phyloP scores from a whole-genome alignment of 2,888 invertebrate species.

The Idaea straminata region DNA sequence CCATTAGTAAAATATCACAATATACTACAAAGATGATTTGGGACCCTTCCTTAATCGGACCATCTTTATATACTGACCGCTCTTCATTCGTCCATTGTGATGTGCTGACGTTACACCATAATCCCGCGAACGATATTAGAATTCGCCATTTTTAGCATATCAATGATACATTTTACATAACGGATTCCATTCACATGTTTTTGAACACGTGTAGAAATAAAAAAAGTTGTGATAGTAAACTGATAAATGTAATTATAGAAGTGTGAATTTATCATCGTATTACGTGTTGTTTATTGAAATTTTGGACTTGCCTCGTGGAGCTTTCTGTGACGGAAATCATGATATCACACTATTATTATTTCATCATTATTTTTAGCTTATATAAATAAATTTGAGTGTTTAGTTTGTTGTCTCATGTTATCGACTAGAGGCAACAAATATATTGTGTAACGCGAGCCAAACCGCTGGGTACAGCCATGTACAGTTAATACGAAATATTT shows the following conservation, averaged over 20 bases:
- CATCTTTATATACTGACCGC: conserved; percentile 76
- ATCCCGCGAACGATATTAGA: conserved; percentile 60
- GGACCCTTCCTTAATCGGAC: conserved; percentile 65
- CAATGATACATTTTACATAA: conserved; percentile 47
- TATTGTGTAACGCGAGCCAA: too few species aligned
- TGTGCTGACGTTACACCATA: conserved; percentile 71
- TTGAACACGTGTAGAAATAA: background rate
- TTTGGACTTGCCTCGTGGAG: background rate
- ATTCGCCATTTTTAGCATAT: conserved; percentile 61
- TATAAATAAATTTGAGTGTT: too few species aligned
- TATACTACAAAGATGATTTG: conserved; percentile 39
- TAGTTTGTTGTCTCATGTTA: too few species aligned
- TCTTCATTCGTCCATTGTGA: conserved; percentile 60
- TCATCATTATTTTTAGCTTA: too few species aligned
- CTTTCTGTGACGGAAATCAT: background rate
- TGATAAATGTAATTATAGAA: background rate
- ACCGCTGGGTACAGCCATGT: too few species aligned
- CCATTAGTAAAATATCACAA: conserved; percentile 75
- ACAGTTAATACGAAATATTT: too few species aligned
- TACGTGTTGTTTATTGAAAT: background rate
- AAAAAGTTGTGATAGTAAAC: background rate
- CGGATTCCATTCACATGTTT: conserved; percentile 11
- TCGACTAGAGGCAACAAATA: too few species aligned
- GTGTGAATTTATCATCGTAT: background rate
- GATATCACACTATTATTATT: too few species aligned